A percentile compares a stretch with the other conserved stretches of the same genome.
Evolutionary conservation across 2,113 vertebrate species (phyloP).

Genomic region (Tachysurus vachellii): DNA sequence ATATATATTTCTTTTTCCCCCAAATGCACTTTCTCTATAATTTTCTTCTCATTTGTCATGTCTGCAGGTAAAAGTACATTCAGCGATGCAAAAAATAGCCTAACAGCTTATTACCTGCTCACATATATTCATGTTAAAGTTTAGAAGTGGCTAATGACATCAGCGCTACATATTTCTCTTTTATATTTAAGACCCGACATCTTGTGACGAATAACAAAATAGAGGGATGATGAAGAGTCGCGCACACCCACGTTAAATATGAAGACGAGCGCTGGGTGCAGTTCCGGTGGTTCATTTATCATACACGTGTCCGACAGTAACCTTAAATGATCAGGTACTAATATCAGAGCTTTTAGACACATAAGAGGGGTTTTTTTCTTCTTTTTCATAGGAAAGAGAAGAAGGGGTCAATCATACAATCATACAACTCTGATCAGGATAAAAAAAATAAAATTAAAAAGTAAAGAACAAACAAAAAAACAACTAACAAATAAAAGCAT

Average conservation of each 20-base stretch:
- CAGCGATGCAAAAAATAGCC: conserved; percentile 25
- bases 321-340: background rate
- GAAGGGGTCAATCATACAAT: background rate
- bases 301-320: background rate
- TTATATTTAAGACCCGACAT: background rate
- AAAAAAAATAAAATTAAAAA: too few relatives aligned
- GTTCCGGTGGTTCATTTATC: background rate
- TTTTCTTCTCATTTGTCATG: conserved; percentile 44
- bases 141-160: conserved; percentile 15
- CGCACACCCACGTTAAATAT: background rate
- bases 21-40: conserved; percentile 8
- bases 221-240: background rate
- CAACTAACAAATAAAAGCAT: too few relatives aligned
- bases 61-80: background rate
- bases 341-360: background rate
- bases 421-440: background rate
- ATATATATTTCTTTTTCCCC: background rate
- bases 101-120: conserved; percentile 40
- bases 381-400: background rate
- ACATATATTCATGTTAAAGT: conserved; percentile 29
- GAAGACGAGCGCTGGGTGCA: background rate
- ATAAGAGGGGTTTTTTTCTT: background rate
- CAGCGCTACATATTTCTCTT: background rate
- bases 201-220: background rate
- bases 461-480: too few relatives aligned